These are phyloP conservation scores for Labrus mixtus DNA, from an alignment of 2,113 vertebrate species.

Conservation along the genomic window DNA sequence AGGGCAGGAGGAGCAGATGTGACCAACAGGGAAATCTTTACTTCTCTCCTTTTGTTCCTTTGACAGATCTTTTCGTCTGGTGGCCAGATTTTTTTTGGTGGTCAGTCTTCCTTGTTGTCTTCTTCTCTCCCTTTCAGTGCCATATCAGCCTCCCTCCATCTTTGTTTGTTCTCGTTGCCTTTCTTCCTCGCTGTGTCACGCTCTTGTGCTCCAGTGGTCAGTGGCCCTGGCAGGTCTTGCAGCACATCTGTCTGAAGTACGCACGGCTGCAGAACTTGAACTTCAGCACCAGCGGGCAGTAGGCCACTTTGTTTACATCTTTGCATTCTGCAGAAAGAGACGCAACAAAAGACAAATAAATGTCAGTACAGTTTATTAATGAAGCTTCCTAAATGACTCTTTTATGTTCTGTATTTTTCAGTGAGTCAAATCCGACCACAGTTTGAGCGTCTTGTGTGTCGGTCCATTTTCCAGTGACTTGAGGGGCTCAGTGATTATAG, in stretches of 20 bases:
- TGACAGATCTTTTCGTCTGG: not conserved
- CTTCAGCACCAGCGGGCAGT: constrained; percentile 99
- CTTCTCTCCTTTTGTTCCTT: constrained; percentile 23
- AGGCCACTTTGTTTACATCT: constrained; percentile 99
- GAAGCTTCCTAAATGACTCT: too few species aligned
- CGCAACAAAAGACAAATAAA: not conserved
- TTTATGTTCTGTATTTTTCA: too few species aligned
- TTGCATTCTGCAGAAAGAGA: constrained; percentile 91
- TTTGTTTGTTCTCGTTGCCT: constrained; percentile 5
- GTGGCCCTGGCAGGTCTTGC: constrained; percentile 99
- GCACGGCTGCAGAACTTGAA: constrained; percentile 99
- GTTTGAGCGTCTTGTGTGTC: too few species aligned
- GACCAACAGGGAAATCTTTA: constrained; percentile 72
- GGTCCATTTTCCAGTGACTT: too few species aligned
- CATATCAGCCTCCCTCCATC: constrained; percentile 78
- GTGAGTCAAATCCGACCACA: too few species aligned
- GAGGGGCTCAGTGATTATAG: too few species aligned
- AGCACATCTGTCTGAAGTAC: constrained; percentile 99
- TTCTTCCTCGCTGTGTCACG: not conserved
- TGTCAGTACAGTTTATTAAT: too few species aligned
- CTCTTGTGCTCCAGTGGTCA: constrained; percentile 82
- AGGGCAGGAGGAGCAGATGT: constrained; percentile 83
- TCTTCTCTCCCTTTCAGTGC: constrained; percentile 45
- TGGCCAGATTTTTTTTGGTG: constrained; percentile 6
- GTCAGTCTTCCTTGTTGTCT: constrained; percentile 23